phyloP scores from a whole-genome alignment of 2,888 invertebrate species.

The Hypena proboscidalis region DNA sequence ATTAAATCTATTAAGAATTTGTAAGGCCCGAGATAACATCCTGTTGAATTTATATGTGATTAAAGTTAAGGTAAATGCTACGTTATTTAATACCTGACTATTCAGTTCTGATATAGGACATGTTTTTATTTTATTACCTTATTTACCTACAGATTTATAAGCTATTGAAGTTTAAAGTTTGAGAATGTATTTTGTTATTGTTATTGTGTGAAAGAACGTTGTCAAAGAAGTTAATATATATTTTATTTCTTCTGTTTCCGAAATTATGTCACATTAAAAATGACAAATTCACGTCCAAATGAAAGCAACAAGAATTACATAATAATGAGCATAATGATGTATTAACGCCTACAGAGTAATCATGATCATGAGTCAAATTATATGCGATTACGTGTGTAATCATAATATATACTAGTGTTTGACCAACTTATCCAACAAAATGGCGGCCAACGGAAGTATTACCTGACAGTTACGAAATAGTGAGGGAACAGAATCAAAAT shows the following conservation, averaged over 20 bases:
- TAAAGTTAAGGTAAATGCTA: no score
- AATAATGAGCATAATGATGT: slow-evolving; percentile 1
- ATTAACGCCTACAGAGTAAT: slow-evolving; percentile 7
- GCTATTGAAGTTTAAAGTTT: no score
- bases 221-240: no score
- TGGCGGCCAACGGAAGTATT: slow-evolving; percentile 65
- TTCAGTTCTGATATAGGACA: no score
- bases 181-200: no score
- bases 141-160: no score
- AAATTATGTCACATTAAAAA: background rate
- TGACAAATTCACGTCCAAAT: background rate
- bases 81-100: no score
- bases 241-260: no score
- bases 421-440: slow-evolving; percentile 36
- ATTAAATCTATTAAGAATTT: no score
- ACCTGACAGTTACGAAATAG: slow-evolving; percentile 61
- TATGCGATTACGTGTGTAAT: slow-evolving; percentile 34
- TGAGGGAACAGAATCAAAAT: slow-evolving; percentile 69
- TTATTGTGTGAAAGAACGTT: no score
- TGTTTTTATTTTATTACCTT: no score
- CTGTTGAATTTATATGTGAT: background rate
- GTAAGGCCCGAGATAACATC: no score
- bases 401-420: slow-evolving; percentile 29
- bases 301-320: slow-evolving; percentile 10
- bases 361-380: slow-evolving; percentile 15